phyloP scores from a whole-genome alignment of 2,113 vertebrate species.

The Catagonus wagneri region DNA sequence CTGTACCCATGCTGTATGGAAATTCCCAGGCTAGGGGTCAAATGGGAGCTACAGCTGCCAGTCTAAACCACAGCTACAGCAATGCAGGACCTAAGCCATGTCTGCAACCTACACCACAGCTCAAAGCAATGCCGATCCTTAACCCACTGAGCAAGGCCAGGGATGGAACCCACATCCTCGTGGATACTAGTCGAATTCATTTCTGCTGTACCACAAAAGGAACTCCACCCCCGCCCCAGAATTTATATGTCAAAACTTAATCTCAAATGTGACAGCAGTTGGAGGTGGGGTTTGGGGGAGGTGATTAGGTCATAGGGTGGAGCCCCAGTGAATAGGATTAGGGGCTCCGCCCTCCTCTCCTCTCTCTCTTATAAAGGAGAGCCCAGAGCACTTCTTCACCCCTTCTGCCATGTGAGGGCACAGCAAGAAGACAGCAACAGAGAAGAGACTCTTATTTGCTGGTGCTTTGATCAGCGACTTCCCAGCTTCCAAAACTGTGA shows the following conservation, averaged over 20 bases:
- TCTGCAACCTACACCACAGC: no score
- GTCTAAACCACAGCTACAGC: no score
- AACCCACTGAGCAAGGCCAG: no score
- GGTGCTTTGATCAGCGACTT: not conserved
- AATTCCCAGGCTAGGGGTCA: no score
- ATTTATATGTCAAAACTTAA: not conserved
- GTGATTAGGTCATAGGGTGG: not conserved
- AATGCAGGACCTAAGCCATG: no score
- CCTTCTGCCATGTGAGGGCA: not conserved
- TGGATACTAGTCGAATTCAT: no score
- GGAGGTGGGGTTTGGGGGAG: not conserved
- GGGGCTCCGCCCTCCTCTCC: no score
- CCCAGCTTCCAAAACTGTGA: not conserved
- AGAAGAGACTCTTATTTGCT: not conserved
- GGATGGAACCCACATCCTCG: no score
- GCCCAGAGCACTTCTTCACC: not conserved
- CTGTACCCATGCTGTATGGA: no score
- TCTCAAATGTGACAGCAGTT: not conserved
- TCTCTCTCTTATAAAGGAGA: not conserved
- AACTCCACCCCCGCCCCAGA: not conserved
- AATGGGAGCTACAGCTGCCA: no score
- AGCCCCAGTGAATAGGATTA: not conserved
- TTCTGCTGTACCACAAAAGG: no score
- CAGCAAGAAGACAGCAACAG: not conserved
- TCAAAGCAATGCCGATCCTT: no score